Evolutionary conservation across 2,797 vertebrate species (phyloP).

Genomic region (Myoxocephalus aenaeus): DNA sequence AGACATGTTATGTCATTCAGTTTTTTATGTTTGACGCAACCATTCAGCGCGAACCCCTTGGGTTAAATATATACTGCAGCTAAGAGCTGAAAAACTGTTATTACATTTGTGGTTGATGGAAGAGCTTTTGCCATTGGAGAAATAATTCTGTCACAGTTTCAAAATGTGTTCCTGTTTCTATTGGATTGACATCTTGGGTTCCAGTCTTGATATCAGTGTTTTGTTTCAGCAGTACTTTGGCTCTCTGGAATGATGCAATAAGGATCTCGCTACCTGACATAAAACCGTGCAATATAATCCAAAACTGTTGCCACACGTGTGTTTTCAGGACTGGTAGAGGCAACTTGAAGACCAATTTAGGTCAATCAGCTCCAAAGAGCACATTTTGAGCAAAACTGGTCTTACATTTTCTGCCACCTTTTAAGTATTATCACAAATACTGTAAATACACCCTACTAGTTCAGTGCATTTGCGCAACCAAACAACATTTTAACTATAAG

Average conservation of each 20-base stretch:
- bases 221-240: background rate
- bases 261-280: constrained; percentile 1
- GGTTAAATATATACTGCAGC: constrained; percentile 23
- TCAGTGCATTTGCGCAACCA: constrained; percentile 3
- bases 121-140: constrained; percentile 31
- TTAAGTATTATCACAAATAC: constrained; percentile 20
- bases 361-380: constrained; percentile 3
- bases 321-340: constrained; percentile 7
- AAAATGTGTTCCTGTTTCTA: background rate
- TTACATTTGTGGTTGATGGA: constrained; percentile 17
- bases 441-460: constrained; percentile 5
- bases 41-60: constrained; percentile 24
- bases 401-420: constrained; percentile 16
- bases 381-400: constrained; percentile 22
- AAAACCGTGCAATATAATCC: background rate
- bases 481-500: background rate
- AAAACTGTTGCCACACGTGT: background rate
- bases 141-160: constrained; percentile 7
- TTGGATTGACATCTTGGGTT: constrained; percentile 16
- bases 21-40: constrained; percentile 62
- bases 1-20: constrained; percentile 53
- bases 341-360: background rate
- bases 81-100: constrained; percentile 31
- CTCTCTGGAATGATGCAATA: background rate
- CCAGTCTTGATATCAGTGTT: background rate